phyloP scores from a whole-genome alignment of 2,797 vertebrate species.

The Argentina silus region DNA sequence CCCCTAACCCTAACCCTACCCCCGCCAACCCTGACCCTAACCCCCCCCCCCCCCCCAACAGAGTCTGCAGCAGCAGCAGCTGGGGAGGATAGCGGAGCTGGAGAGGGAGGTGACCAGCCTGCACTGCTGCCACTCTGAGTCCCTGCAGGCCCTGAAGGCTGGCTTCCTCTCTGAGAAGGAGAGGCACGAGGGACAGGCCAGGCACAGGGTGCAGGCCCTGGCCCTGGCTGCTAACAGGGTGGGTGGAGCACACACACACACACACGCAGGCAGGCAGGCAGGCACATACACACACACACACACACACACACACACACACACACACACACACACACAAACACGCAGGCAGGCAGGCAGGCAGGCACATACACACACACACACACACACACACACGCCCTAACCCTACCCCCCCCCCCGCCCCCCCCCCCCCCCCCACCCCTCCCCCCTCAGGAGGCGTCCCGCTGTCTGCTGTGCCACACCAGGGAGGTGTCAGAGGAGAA shows the following conservation, averaged over 20 bases:
- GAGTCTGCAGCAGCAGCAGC: conserved; percentile 53
- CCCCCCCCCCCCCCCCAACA: conserved; percentile 5
- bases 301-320: not conserved
- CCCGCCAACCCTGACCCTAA: not conserved
- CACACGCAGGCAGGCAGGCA: not conserved
- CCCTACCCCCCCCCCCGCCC: no score
- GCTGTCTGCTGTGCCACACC: conserved; percentile 41
- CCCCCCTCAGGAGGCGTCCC: conserved; percentile 41
- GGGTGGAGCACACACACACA: not conserved
- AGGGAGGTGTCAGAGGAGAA: conserved; percentile 54
- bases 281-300: not conserved
- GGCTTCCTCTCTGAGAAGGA: conserved; percentile 56
- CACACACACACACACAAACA: not conserved
- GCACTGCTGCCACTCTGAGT: conserved; percentile 39
- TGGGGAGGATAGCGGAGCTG: conserved; percentile 49
- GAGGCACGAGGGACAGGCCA: conserved; percentile 37
- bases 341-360: no score
- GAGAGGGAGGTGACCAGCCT: conserved; percentile 47
- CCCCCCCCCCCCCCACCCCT: not conserved
- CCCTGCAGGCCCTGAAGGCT: conserved; percentile 40
- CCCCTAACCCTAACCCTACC: not conserved
- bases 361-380: not conserved
- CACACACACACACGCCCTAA: not conserved
- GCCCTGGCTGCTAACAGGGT: conserved; percentile 49
- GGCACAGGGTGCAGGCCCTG: conserved; percentile 28